Conservation (phyloP, 2,888 invertebrate genomes). For the Scaptomyza flava region DNA sequence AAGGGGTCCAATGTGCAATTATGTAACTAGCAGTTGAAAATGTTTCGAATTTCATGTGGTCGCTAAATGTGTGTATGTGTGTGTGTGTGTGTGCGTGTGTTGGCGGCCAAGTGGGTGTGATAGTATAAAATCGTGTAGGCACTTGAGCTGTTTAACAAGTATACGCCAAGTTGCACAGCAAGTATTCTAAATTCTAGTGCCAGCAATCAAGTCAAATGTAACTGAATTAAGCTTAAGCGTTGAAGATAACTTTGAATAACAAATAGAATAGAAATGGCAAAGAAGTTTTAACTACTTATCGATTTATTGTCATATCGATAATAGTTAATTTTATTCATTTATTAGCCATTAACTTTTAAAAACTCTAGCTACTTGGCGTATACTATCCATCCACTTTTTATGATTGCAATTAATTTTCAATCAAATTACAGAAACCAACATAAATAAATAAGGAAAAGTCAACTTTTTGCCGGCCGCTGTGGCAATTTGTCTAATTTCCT, state of each 20-base stretch:
- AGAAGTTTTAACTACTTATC: background rate
- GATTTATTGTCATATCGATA: no score
- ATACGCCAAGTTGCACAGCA: constrained; percentile 58
- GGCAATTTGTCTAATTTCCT: constrained; percentile 62
- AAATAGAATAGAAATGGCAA: background rate
- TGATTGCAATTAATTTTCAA: constrained; percentile 11
- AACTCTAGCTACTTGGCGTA: no score
- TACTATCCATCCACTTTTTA: no score
- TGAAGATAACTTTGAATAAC: background rate
- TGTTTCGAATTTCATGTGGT: constrained; percentile 76
- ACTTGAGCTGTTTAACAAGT: constrained; percentile 64
- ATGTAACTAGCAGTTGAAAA: constrained; percentile 74
- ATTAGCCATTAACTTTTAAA: no score
- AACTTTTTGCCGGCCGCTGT: constrained; percentile 42
- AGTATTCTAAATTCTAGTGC: constrained; percentile 8
- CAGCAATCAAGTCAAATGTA: background rate
- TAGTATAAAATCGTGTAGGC: constrained; percentile 47
- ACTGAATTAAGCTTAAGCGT: constrained; percentile 18
- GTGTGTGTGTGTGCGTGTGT: constrained; percentile 22
- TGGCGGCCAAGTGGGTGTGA: constrained; percentile 57
- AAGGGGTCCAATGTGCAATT: constrained; percentile 54
- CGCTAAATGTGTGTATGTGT: constrained; percentile 51
- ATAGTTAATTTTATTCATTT: no score
- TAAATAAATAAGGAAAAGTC: constrained; percentile 4
- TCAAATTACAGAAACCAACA: constrained; percentile 32